phyloP scores from a whole-genome alignment of 2,113 vertebrate species.

The Hyla sarda region DNA sequence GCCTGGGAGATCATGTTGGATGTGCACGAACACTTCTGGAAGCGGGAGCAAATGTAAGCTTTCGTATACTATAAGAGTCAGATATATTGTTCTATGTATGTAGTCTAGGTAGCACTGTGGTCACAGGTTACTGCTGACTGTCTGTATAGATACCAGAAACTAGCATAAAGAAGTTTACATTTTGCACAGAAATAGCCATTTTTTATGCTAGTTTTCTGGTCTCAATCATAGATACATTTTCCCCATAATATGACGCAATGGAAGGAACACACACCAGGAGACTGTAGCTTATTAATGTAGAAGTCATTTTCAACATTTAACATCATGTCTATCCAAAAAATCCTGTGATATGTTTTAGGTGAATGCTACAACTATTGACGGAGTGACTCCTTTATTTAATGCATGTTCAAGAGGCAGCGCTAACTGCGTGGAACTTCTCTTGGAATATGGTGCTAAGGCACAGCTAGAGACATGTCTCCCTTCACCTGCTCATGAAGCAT shows the following conservation, averaged over 20 bases:
- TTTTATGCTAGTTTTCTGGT: too few relatives aligned
- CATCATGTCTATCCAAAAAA: slow-evolving; percentile 36
- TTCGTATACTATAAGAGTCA: not conserved
- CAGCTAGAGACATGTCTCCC: slow-evolving; percentile 84
- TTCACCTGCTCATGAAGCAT: slow-evolving; percentile 89
- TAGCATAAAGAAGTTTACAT: too few relatives aligned
- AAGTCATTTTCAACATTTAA: not conserved
- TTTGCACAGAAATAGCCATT: too few relatives aligned
- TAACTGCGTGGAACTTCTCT: slow-evolving; percentile 83
- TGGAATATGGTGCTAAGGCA: slow-evolving; percentile 89
- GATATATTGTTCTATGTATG: not conserved
- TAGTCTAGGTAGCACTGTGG: not conserved
- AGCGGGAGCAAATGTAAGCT: slow-evolving; percentile 92
- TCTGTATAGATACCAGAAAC: not conserved
- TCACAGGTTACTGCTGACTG: not conserved
- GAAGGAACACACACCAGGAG: not conserved
- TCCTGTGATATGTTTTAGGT: slow-evolving; percentile 75
- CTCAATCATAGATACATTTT: not conserved
- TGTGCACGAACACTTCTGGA: slow-evolving; percentile 91
- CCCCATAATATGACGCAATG: not conserved
- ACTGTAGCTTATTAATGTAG: not conserved
- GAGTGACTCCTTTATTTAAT: slow-evolving; percentile 90
- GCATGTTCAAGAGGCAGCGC: slow-evolving; percentile 87
- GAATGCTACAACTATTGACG: slow-evolving; percentile 90
- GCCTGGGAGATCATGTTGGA: slow-evolving; percentile 86